These are phyloP conservation scores for Heterodera schachtii DNA, from an alignment of 1,140 invertebrate species.

Conservation along the genomic window DNA sequence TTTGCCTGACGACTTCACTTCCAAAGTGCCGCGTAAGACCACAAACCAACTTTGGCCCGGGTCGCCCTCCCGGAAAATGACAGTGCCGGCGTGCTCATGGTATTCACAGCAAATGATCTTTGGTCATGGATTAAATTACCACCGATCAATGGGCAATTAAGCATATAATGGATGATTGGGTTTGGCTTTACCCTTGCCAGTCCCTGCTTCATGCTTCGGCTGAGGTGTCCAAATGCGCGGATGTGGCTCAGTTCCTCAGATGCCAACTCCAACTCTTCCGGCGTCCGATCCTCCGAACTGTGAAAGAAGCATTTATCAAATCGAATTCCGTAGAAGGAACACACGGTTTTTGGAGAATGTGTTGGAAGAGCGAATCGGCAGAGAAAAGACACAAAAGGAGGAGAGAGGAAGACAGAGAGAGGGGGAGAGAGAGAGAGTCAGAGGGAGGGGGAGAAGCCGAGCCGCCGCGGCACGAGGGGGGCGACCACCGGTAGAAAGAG, in stretches of 20 bases:
- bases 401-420: conserved; percentile 70
- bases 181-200: conserved; percentile 68
- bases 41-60: conserved; percentile 87
- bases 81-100: conserved; percentile 77
- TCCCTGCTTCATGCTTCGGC: conserved; percentile 74
- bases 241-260: conserved; percentile 83
- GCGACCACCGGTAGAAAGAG: conserved; percentile 12
- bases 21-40: conserved; percentile 80
- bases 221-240: conserved; percentile 79
- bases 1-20: conserved; percentile 67
- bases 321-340: conserved; percentile 55
- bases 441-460: conserved; percentile 66
- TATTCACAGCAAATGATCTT: conserved; percentile 81
- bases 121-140: too few relatives aligned
- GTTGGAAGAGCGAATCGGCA: conserved; percentile 77
- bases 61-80: conserved; percentile 85
- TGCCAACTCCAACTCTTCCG: conserved; percentile 80
- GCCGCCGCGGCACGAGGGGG: neutral
- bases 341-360: conserved; percentile 81
- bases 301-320: conserved; percentile 19
- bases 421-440: conserved; percentile 67
- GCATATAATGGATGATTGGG: too few relatives aligned
- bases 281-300: conserved; percentile 76
- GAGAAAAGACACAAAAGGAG: conserved; percentile 71
- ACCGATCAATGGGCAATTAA: too few relatives aligned